These are phyloP conservation scores for Synanthedon andrenaeformis DNA, from an alignment of 2,888 invertebrate genomes.

Conservation along the genomic window DNA sequence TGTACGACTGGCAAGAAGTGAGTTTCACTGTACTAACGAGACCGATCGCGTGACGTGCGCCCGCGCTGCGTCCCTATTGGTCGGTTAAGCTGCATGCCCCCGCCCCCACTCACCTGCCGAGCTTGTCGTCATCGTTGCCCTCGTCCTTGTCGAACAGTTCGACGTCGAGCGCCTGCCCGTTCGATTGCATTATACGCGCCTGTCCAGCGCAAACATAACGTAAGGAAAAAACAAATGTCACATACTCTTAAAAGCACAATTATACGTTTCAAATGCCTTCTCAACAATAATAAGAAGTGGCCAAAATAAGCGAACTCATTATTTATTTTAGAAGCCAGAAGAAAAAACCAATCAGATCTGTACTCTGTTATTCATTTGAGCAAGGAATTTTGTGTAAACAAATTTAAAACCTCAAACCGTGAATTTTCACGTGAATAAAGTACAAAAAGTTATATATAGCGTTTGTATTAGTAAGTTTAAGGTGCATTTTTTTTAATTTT, in stretches of 20 bases:
- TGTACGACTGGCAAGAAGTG: no score
- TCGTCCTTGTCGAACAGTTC: constrained; percentile 91
- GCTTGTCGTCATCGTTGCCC: constrained; percentile 84
- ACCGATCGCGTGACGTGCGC: no score
- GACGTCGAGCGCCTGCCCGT: constrained; percentile 80
- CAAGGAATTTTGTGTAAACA: no score
- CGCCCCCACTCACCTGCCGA: constrained; percentile 81
- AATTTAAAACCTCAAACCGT: no score
- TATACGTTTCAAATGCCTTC: constrained; percentile 2
- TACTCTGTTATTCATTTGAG: no score
- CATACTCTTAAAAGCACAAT: constrained; percentile 30
- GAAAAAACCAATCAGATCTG: neutral
- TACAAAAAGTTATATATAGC: no score
- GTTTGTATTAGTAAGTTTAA: no score
- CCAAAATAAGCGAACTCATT: constrained; percentile 3
- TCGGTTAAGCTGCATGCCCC: neutral
- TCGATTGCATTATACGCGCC: constrained; percentile 72
- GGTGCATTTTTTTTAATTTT: no score
- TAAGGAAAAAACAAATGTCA: no score
- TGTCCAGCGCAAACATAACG: constrained; percentile 61
- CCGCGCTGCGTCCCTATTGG: no score
- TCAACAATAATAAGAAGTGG: constrained; percentile 3
- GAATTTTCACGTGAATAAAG: no score
- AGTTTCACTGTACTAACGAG: no score
- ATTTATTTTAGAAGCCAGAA: neutral